These are phyloP conservation scores for Hydractinia symbiolongicarpus DNA, from an alignment of 30 jellyfish, hydroid and myxozoan genomes.

Conservation along the genomic window DNA sequence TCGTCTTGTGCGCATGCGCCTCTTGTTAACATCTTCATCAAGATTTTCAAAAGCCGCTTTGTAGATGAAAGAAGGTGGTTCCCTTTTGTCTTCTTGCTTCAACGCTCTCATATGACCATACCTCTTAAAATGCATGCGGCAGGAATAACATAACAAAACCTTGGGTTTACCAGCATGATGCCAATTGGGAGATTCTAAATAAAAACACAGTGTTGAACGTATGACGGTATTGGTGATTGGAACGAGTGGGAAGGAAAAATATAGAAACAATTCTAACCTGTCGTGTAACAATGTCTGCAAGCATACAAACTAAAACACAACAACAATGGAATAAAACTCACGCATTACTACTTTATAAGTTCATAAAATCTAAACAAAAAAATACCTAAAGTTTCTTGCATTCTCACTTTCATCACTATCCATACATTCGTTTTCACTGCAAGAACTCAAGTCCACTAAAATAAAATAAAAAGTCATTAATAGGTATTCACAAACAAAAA, in stretches of 20 bases:
- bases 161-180: slow-evolving; percentile 96
- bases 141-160: slow-evolving; percentile 62
- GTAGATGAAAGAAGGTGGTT: slow-evolving; percentile 91
- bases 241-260: slow-evolving; percentile 5
- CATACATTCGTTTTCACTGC: slow-evolving; percentile 88
- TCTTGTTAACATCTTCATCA: slow-evolving; percentile 50
- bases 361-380: too few species aligned
- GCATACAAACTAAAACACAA: slow-evolving; percentile 70
- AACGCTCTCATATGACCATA: slow-evolving; percentile 88
- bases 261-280: slow-evolving; percentile 41
- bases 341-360: neutral
- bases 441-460: slow-evolving; percentile 90
- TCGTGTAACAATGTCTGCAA: slow-evolving; percentile 87
- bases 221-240: neutral
- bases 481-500: neutral
- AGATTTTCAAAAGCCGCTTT: slow-evolving; percentile 90
- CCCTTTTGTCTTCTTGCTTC: slow-evolving; percentile 57
- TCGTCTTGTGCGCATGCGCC: slow-evolving; percentile 94
- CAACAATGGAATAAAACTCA: neutral
- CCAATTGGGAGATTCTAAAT: slow-evolving; percentile 88
- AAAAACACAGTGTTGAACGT: neutral
- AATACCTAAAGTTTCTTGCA: slow-evolving; percentile 70
- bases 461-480: slow-evolving; percentile 1
- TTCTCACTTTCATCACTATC: slow-evolving; percentile 96
- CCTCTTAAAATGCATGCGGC: slow-evolving; percentile 80